These are phyloP conservation scores for Ophion slaviceki DNA, from an alignment of 2,888 invertebrate species.

Conservation along the genomic window DNA sequence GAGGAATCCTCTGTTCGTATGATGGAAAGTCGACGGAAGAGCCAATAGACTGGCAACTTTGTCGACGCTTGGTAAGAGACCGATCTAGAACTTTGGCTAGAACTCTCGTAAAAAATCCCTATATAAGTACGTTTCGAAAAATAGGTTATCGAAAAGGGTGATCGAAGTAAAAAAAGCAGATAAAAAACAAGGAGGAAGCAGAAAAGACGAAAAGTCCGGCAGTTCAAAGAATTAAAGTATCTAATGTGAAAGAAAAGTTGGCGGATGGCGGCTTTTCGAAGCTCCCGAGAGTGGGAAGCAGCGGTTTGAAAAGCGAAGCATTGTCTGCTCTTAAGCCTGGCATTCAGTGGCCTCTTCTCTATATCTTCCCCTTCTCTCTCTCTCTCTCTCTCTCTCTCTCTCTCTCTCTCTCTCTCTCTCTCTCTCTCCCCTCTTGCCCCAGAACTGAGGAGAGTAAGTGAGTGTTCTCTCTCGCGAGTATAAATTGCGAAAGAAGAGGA, in stretches of 20 bases:
- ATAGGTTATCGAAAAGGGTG: slow-evolving; percentile 3
- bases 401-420: slow-evolving; percentile 50
- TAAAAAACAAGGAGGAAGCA: slow-evolving; percentile 13
- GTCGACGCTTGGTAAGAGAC: background rate
- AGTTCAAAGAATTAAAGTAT: slow-evolving; percentile 83
- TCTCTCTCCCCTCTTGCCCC: slow-evolving; percentile 54
- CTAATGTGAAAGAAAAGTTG: slow-evolving; percentile 81
- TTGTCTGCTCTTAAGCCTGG: slow-evolving; percentile 82
- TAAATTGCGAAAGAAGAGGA: slow-evolving; percentile 80
- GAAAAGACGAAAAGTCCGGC: slow-evolving; percentile 66
- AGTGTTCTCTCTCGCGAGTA: slow-evolving; percentile 72
- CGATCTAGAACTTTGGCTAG: background rate
- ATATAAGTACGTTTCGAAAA: background rate
- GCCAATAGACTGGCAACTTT: background rate
- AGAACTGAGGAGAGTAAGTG: slow-evolving; percentile 48
- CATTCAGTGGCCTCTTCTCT: slow-evolving; percentile 79
- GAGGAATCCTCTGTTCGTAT: background rate
- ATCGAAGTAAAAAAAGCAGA: slow-evolving; percentile 30
- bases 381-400: slow-evolving; percentile 67
- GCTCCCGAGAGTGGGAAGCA: slow-evolving; percentile 16
- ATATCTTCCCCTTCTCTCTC: slow-evolving; percentile 52
- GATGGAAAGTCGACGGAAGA: slow-evolving; percentile 5
- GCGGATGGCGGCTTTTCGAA: slow-evolving; percentile 58
- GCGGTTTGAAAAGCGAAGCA: slow-evolving; percentile 75
- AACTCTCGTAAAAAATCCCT: too few species aligned